Evolutionary conservation across 1,140 invertebrate genomes (phyloP).

Genomic region (Musca vetustissima): DNA sequence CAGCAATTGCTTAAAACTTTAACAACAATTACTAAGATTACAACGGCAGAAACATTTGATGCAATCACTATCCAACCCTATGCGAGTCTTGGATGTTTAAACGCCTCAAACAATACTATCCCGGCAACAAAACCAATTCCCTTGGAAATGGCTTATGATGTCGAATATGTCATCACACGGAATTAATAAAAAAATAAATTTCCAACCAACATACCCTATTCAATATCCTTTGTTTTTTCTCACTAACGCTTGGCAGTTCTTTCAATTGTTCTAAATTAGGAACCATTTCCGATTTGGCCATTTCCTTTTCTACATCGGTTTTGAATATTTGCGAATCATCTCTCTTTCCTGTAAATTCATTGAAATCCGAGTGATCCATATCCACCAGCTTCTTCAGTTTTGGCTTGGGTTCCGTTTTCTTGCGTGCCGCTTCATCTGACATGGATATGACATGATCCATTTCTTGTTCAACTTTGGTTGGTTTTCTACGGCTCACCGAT

Average conservation of each 20-base stretch:
- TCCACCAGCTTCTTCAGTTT: constrained; percentile 54
- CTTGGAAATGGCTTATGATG: constrained; percentile 40
- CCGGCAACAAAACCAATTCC: neutral
- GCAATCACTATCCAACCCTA: neutral
- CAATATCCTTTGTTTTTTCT: constrained; percentile 61
- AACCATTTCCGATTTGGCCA: constrained; percentile 66
- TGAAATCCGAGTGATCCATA: constrained; percentile 56
- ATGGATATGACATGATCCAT: constrained; percentile 29
- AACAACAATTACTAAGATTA: constrained; percentile 49
- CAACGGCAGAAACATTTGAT: constrained; percentile 45
- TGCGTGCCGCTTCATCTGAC: constrained; percentile 31
- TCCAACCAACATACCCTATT: constrained; percentile 60
- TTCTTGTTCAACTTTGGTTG: constrained; percentile 29
- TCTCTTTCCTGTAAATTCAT: constrained; percentile 36
- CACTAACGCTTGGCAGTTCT: constrained; percentile 62
- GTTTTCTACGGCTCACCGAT: neutral
- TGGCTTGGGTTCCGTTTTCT: constrained; percentile 38
- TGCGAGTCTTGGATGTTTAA: constrained; percentile 27
- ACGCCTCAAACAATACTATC: neutral
- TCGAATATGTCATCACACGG: constrained; percentile 49
- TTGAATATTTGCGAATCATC: constrained; percentile 37
- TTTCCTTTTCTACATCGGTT: constrained; percentile 61
- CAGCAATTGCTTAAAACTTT: constrained; percentile 37
- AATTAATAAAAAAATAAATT: neutral
- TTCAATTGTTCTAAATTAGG: constrained; percentile 69